Percentiles rank a stretch among this genome's conserved stretches.
Conservation (phyloP, 2,888 invertebrate genomes). For the Ichneumoninae sp. region DNA sequence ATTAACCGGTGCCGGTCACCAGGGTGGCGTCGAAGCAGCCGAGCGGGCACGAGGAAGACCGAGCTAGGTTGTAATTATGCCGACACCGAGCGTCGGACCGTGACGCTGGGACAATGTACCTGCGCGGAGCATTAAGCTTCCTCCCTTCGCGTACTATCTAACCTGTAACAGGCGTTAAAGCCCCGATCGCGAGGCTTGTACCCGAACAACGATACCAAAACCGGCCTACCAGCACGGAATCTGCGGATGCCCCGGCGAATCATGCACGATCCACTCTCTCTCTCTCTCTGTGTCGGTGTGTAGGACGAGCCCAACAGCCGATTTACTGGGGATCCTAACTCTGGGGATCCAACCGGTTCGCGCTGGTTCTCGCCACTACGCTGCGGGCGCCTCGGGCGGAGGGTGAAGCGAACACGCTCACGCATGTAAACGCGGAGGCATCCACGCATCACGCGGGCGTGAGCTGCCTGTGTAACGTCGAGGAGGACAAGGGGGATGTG, state of each 20-base stretch:
- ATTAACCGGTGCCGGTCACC: slow-evolving; percentile 50
- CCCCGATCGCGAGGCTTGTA: slow-evolving; percentile 67
- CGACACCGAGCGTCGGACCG: slow-evolving; percentile 44
- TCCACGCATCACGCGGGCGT: slow-evolving; percentile 46
- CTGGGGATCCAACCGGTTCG: slow-evolving; percentile 7
- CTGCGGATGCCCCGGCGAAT: slow-evolving; percentile 43
- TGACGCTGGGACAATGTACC: slow-evolving; percentile 62
- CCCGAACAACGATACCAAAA: slow-evolving; percentile 51
- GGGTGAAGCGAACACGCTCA: slow-evolving; percentile 51
- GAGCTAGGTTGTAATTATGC: slow-evolving; percentile 48
- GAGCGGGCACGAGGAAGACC: slow-evolving; percentile 15
- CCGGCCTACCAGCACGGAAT: not conserved
- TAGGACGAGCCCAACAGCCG: slow-evolving; percentile 42
- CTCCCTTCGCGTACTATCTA: slow-evolving; percentile 54
- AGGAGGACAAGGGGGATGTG: slow-evolving; percentile 28
- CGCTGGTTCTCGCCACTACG: slow-evolving; percentile 22
- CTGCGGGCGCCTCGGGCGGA: slow-evolving; percentile 24
- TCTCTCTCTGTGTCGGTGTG: not conserved
- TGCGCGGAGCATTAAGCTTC: slow-evolving; percentile 64
- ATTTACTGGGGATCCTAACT: slow-evolving; percentile 50
- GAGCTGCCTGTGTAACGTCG: slow-evolving; percentile 53
- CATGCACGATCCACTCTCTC: slow-evolving; percentile 46
- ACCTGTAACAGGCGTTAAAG: slow-evolving; percentile 71
- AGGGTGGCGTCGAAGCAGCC: not conserved
- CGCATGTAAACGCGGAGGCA: slow-evolving; percentile 57